phyloP scores from a whole-genome alignment of 2,113 vertebrate species.

The Nannospalax galili region DNA sequence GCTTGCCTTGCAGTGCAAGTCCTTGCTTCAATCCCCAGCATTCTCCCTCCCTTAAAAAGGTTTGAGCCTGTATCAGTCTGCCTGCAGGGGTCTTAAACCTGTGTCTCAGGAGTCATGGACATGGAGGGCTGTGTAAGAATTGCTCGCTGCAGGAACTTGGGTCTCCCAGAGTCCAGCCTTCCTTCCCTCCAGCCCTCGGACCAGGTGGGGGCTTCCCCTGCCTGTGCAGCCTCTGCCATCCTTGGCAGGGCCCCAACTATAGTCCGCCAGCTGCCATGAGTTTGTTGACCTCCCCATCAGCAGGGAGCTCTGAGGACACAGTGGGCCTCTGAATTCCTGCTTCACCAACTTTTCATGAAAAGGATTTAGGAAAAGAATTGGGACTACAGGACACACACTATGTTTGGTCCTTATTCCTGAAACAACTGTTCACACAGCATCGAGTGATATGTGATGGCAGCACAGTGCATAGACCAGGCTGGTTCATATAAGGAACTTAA shows the following conservation, averaged over 20 bases:
- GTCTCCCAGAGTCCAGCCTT: not conserved
- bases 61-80: not conserved
- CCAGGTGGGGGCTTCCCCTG: not conserved
- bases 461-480: no score
- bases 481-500: not conserved
- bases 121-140: not conserved
- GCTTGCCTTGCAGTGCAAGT: not conserved
- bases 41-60: not conserved
- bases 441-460: not conserved
- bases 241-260: not conserved
- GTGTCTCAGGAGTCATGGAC: not conserved
- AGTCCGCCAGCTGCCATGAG: not conserved
- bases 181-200: not conserved
- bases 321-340: not conserved
- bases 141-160: not conserved
- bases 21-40: no score
- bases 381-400: no score
- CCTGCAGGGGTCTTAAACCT: not conserved
- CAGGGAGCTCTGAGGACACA: not conserved
- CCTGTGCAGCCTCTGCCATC: not conserved
- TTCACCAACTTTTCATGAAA: not conserved
- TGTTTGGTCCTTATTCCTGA: not conserved
- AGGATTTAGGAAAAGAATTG: not conserved
- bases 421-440: not conserved
- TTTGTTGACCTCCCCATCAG: not conserved